Percentiles rank a stretch among this genome's conserved stretches.
Conservation (phyloP, 2,888 invertebrate species). For the Arge pagana region DNA sequence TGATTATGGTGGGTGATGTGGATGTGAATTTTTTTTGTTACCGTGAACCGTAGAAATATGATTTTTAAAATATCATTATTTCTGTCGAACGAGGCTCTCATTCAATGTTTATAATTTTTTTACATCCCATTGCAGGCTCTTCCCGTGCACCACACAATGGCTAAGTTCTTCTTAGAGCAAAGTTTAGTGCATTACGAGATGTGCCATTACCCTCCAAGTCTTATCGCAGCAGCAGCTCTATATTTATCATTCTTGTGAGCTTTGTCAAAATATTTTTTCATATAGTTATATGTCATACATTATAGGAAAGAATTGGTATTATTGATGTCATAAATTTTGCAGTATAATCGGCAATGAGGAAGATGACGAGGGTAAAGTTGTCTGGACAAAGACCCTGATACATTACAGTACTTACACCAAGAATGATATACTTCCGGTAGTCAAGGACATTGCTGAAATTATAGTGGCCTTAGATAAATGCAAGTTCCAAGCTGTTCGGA, state of each 20-base stretch:
- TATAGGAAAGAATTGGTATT: neutral
- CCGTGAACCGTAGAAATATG: neutral
- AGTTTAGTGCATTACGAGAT: constrained; percentile 80
- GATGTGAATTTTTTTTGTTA: neutral
- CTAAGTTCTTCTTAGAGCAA: constrained; percentile 91
- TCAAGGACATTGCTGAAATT: constrained; percentile 71
- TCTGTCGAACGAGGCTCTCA: constrained; percentile 22
- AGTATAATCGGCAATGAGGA: constrained; percentile 48
- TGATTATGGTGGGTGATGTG: neutral
- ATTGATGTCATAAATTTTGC: neutral
- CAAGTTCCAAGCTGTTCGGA: constrained; percentile 72
- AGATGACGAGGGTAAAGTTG: constrained; percentile 53
- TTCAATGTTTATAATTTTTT: neutral
- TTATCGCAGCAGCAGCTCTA: constrained; percentile 80
- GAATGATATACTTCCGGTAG: constrained; percentile 70
- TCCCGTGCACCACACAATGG: constrained; percentile 73
- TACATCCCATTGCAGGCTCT: constrained; percentile 70
- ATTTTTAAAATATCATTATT: neutral
- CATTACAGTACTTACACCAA: constrained; percentile 79
- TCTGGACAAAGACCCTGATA: constrained; percentile 77
- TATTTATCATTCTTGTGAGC: constrained; percentile 71
- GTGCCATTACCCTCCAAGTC: constrained; percentile 79
- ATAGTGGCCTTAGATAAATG: constrained; percentile 71
- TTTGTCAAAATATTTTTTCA: constrained; percentile 5
- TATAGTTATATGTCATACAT: neutral